Evolutionary conservation across 2,888 invertebrate genomes (phyloP).

Genomic region (Smittia sp.): DNA sequence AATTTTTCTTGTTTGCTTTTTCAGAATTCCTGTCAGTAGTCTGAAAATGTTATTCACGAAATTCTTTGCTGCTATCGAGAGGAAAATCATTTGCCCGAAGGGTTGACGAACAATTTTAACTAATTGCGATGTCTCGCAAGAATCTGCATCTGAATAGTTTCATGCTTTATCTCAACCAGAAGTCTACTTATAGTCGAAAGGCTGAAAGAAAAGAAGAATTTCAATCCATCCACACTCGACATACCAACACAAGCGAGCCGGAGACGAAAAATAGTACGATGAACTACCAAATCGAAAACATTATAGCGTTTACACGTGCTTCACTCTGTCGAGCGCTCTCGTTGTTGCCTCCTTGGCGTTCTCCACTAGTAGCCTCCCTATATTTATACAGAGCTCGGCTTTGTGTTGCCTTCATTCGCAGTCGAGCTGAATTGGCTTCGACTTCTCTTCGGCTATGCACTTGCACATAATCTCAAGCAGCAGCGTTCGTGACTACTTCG

Average conservation of each 20-base stretch:
- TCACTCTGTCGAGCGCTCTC: neutral
- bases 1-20: too few species aligned
- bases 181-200: neutral
- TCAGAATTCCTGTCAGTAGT: too few species aligned
- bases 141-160: too few species aligned
- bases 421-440: neutral
- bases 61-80: too few species aligned
- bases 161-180: neutral
- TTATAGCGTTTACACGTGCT: conserved; percentile 29
- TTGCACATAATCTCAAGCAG: neutral
- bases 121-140: too few species aligned
- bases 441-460: neutral
- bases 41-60: too few species aligned
- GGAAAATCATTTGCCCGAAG: too few species aligned
- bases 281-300: conserved; percentile 35
- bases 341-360: conserved; percentile 24
- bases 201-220: neutral
- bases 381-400: neutral
- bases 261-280: conserved; percentile 35
- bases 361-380: conserved; percentile 26
- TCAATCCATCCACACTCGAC: neutral
- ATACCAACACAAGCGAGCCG: conserved; percentile 6
- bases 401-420: neutral
- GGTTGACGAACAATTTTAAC: too few species aligned
- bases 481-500: neutral